A percentile compares a stretch with the other conserved stretches of the same genome.
phyloP scores from a whole-genome alignment of 1,140 invertebrate species.

The Triops longicaudatus region DNA sequence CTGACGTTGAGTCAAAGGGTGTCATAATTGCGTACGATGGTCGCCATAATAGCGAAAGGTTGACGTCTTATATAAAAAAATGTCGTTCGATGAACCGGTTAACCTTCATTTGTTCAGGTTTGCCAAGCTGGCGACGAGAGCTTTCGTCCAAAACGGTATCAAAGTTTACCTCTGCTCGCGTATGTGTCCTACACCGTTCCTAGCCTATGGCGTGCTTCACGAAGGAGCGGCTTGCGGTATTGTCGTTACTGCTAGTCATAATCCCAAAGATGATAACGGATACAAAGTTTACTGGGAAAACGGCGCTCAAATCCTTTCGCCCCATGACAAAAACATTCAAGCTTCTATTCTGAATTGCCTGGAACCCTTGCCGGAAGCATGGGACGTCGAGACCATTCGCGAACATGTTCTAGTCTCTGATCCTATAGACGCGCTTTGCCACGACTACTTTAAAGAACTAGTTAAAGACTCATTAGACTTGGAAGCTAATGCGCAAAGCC shows the following conservation, averaged over 20 bases:
- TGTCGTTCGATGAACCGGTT: not conserved
- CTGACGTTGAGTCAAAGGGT: constrained; percentile 50
- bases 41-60: constrained; percentile 84
- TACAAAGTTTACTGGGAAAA: constrained; percentile 97
- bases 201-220: constrained; percentile 68
- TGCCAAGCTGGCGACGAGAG: constrained; percentile 75
- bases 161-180: constrained; percentile 73
- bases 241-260: constrained; percentile 98
- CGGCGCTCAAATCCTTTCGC: constrained; percentile 86
- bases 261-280: constrained; percentile 98
- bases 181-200: constrained; percentile 84
- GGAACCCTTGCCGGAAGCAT: constrained; percentile 56
- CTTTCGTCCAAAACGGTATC: constrained; percentile 68
- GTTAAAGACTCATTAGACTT: constrained; percentile 39
- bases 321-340: constrained; percentile 83
- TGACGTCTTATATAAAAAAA: constrained; percentile 29
- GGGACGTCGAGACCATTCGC: constrained; percentile 46
- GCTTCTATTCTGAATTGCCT: constrained; percentile 66
- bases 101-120: constrained; percentile 54
- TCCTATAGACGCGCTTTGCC: constrained; percentile 48
- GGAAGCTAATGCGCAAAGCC: constrained; percentile 33
- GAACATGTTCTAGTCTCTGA: constrained; percentile 39
- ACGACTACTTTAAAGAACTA: constrained; percentile 57
- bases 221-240: constrained; percentile 69
- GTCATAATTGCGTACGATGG: constrained; percentile 93